Base-by-base conservation (phyloP, 64 coral and sea anemone genomes). In the Stylophora pistillata region DNA sequence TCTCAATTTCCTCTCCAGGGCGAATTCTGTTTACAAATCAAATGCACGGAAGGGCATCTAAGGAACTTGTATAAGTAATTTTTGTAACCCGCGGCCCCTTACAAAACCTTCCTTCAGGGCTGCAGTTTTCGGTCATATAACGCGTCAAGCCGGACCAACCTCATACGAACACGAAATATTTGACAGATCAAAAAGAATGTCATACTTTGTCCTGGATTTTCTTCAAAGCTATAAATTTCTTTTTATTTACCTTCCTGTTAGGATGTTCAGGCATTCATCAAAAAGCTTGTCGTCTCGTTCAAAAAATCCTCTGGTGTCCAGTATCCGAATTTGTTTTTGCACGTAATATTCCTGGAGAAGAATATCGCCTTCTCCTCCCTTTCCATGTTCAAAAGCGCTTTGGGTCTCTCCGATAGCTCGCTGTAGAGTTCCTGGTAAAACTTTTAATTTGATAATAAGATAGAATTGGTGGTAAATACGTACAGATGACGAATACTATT, bases 291-390 rank as follows among this genome's bases (percentile, higher is more conserved):
- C 73, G 60, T 91, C 73, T 5, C 87, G 30, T 21, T 81, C 71
- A 32, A 86, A 91, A 68, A 95, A 95, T 15, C 93, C 89, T 29
- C 93, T 71, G 2, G 93, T 95, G 59, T 95, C 93, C 57, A 95
- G 56, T 13, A 95, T 56, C 12, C 82, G 72, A 18, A 95, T 82
- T 3, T 65, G 57, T 16, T 86, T 69, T 12, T 73, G 65, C 69
- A 61, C 52, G 33, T 88, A 28, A 72, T 88, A 95, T n/a, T 95
- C 93, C 5, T 95, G 73, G 20, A 95, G 93, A 21, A 91, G 21
- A 17, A 86, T 74, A 3, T 76, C 88, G 10, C 89, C 93, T 69
- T 95, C 93, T 11, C 65, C 77, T 27, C 93, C 93, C 64, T 56
- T 34, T 18, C 93, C 88, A 57, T 95, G 93, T 26, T 90, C 93